These are phyloP conservation scores for Stegana nigrithorax DNA, from an alignment of 2,888 invertebrate genomes.

Conservation along the genomic window DNA sequence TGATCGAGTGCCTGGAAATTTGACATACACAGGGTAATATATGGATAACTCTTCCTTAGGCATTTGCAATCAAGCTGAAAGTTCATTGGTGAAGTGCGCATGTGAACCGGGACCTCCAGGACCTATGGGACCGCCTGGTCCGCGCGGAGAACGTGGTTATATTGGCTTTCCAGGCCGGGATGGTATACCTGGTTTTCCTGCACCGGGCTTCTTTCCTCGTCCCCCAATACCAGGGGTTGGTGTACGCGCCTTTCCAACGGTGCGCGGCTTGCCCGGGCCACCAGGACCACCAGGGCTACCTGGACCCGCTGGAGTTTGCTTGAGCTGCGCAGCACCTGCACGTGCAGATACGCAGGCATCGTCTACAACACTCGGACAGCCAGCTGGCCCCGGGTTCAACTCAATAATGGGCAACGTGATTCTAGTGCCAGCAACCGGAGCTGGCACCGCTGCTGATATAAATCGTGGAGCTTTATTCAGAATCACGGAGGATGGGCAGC, in stretches of 20 bases:
- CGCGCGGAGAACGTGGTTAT: constrained; percentile 28
- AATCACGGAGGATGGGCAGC: constrained; percentile 44
- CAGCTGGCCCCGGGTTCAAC: neutral
- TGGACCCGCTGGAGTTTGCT: constrained; percentile 50
- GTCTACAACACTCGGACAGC: constrained; percentile 9
- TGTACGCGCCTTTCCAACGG: constrained; percentile 19
- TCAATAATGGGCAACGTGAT: constrained; percentile 44
- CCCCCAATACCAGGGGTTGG: constrained; percentile 31
- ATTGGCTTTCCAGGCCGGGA: constrained; percentile 21
- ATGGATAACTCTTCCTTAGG: constrained; percentile 25
- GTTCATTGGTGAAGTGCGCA: constrained; percentile 46
- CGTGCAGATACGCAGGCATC: no score
- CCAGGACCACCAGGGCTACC: constrained; percentile 46
- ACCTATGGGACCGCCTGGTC: constrained; percentile 40
- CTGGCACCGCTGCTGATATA: neutral
- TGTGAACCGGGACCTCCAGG: constrained; percentile 50
- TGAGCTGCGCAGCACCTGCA: constrained; percentile 42
- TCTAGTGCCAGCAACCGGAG: constrained; percentile 36
- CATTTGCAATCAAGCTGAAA: constrained; percentile 26
- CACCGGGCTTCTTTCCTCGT: neutral
- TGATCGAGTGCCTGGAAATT: neutral
- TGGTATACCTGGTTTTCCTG: constrained; percentile 9
- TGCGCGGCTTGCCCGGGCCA: constrained; percentile 26
- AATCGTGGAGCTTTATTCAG: constrained; percentile 39
- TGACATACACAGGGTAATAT: neutral